A percentile compares a stretch with the other conserved stretches of the same genome.
Conservation (phyloP, 2,797 vertebrate genomes). For the Eupleurogrammus muticus region DNA sequence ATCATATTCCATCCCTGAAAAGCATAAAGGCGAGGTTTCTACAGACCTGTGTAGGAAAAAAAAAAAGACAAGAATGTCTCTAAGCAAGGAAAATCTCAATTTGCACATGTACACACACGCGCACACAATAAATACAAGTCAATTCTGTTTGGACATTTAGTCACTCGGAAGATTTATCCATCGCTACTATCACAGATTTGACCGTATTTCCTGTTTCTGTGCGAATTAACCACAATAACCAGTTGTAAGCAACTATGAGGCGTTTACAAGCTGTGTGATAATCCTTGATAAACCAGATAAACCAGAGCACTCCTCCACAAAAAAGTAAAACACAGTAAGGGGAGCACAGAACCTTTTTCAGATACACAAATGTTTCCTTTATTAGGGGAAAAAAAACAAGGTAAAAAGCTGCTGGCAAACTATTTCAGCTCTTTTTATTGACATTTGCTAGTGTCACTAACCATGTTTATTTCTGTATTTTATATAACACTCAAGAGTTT, state of each 20-base stretch:
- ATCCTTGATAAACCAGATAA: background rate
- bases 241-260: background rate
- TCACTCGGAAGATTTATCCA: background rate
- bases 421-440: background rate
- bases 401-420: background rate
- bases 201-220: constrained; percentile 10
- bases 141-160: background rate
- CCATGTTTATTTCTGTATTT: background rate
- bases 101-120: background rate
- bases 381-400: background rate
- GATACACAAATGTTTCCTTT: background rate
- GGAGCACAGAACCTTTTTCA: background rate
- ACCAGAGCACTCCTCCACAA: background rate
- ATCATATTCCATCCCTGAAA: background rate
- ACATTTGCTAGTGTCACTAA: background rate
- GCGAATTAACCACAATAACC: background rate
- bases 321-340: background rate
- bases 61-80: background rate
- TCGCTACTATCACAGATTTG: background rate
- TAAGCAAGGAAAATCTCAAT: background rate
- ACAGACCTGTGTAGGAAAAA: background rate
- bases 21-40: background rate
- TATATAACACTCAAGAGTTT: background rate
- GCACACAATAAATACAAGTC: background rate
- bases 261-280: background rate